A percentile compares a stretch with the other conserved stretches of the same genome.
These are phyloP conservation scores for Listronotus bonariensis DNA, from an alignment of 1,140 invertebrate species.

Conservation along the genomic window DNA sequence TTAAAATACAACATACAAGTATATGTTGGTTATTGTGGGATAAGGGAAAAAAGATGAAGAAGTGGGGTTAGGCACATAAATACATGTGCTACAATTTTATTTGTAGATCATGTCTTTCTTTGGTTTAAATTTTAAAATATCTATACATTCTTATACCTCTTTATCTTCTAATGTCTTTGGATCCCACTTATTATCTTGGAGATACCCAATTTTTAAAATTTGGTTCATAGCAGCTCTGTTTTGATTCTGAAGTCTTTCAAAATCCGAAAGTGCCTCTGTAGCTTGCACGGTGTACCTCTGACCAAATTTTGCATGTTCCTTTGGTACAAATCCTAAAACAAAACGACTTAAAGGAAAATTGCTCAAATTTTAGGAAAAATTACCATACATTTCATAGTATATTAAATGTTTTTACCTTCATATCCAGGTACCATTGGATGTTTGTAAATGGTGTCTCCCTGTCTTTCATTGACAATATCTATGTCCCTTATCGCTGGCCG, in stretches of 20 bases:
- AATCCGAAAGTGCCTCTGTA: slow-evolving; percentile 69
- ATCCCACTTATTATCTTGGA: slow-evolving; percentile 62
- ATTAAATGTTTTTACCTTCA: slow-evolving; percentile 59
- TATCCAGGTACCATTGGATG: slow-evolving; percentile 73
- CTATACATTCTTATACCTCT: slow-evolving; percentile 58
- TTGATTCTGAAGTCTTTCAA: slow-evolving; percentile 65
- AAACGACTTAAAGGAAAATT: too few species aligned
- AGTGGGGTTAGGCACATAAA: too few species aligned
- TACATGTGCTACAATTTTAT: too few species aligned
- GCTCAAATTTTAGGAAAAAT: not conserved
- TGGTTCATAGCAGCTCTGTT: slow-evolving; percentile 61
- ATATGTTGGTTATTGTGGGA: too few species aligned
- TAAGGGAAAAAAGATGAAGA: too few species aligned
- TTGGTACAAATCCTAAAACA: slow-evolving; percentile 66
- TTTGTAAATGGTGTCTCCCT: slow-evolving; percentile 67
- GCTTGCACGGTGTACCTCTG: slow-evolving; percentile 69
- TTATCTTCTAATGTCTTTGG: slow-evolving; percentile 65
- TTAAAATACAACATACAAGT: too few species aligned
- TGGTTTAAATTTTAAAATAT: not conserved
- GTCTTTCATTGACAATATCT: slow-evolving; percentile 65
- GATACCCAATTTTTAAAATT: slow-evolving; percentile 59
- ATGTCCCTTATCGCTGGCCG: slow-evolving; percentile 65
- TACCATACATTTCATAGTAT: not conserved
- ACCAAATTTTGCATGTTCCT: slow-evolving; percentile 63
- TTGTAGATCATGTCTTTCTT: too few species aligned